Conservation (phyloP, 2,888 invertebrate genomes). For the Furcula furcula region DNA sequence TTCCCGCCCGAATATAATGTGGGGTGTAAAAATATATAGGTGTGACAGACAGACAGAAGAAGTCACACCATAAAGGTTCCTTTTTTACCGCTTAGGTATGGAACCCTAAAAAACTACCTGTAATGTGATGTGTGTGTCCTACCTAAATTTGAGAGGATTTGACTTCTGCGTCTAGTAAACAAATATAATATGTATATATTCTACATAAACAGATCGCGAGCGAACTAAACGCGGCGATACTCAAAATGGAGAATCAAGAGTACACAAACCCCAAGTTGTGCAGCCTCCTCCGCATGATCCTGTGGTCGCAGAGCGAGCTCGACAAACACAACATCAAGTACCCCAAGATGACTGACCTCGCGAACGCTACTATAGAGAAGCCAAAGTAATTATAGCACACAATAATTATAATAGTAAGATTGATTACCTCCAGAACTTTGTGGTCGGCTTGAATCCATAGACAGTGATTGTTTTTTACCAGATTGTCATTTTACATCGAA, state of each 20-base stretch:
- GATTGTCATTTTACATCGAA: no score
- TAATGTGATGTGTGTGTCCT: no score
- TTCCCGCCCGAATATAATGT: no score
- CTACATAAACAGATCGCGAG: conserved; percentile 89
- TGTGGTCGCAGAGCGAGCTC: conserved; percentile 98
- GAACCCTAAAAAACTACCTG: no score
- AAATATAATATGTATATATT: no score
- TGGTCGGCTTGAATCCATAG: conserved; percentile 30
- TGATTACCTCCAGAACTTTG: conserved; percentile 13
- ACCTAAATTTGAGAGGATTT: no score
- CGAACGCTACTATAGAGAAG: conserved; percentile 90
- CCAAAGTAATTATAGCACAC: conserved; percentile 76
- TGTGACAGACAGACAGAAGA: no score
- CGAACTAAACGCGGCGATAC: conserved; percentile 98
- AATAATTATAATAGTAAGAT: neutral
- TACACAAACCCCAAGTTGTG: conserved; percentile 95
- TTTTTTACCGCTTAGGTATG: no score
- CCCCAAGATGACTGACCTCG: conserved; percentile 96
- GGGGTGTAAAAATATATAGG: no score
- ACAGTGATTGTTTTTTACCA: no score
- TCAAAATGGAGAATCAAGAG: conserved; percentile 96
- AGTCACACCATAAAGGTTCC: no score
- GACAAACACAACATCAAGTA: conserved; percentile 97
- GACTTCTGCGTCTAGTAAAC: neutral
- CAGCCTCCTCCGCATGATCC: conserved; percentile 93